Evolutionary conservation across 1,140 invertebrate species (phyloP), one percentile per base, ranked within the genome.

Genomic region (Caerostris darwini): DNA sequence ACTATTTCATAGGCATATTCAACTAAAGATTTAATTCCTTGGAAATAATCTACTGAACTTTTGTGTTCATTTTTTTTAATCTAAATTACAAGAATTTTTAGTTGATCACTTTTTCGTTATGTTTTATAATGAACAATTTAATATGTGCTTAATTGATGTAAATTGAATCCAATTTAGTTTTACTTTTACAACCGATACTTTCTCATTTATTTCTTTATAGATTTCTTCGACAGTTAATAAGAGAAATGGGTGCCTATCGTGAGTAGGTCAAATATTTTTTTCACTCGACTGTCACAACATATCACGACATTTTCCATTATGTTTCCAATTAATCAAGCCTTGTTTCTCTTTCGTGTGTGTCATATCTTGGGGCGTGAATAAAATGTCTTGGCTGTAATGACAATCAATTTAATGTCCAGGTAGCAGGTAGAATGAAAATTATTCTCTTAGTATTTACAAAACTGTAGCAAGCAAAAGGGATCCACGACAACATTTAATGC

Each of bases 391-490:
- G 10, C 8, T 34, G 3, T 64, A n/a, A 54, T 67, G 34, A 34
- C 59, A 64, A 61, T 64, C 58, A 67, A 88, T 67, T 53, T 88
- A 67, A 17, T 19, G 86, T 58, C 59, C 5, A 53, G 53, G 61
- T 54, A 59, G 14, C 86, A 88, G 61, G 50, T 64, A 88, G 67
- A 88, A 67, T 88, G 86, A 88, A 88, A 88, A 88, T 67, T 88
- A 88, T 85, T 85, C 19, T 58, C 57, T n/a, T 12, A 19, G 54
- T 85, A 85, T 12, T 59, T 57, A 58, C n/a, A 34, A 7, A n/a
- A 50, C 54, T 58, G 7, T 19, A 12, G n/a, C 50, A 85, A 50
- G 83, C 83, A 59, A 58, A 85, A 85, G 2, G 19, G 83, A 58
- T 12, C 83, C 83, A 85, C 19, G 7, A 14, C 34, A 34, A 14